Conservation (phyloP, 2,113 vertebrate genomes). For the Fregata magnificens region DNA sequence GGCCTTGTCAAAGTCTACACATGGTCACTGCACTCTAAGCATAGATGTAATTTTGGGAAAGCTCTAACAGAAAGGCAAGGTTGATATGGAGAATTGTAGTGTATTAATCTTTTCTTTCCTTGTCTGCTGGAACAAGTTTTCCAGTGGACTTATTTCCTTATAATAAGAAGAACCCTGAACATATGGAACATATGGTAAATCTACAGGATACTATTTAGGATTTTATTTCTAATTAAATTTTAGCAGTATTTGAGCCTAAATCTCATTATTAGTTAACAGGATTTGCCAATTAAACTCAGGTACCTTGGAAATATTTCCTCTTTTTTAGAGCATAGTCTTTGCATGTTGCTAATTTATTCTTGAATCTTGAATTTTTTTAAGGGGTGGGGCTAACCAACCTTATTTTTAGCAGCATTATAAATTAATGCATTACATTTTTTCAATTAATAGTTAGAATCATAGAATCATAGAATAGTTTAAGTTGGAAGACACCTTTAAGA, state of each 20-base stretch:
- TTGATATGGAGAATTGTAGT: neutral
- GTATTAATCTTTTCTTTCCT: neutral
- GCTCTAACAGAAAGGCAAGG: neutral
- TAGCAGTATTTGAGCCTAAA: neutral
- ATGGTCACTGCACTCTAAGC: neutral
- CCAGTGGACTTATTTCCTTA: neutral
- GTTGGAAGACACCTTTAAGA: no score
- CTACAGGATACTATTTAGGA: neutral
- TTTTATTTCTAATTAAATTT: slow-evolving; percentile 12
- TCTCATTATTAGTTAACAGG: slow-evolving; percentile 27
- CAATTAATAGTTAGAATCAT: slow-evolving; percentile 4
- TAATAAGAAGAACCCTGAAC: neutral
- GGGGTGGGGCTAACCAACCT: neutral
- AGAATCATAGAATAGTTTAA: no score
- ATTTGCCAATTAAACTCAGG: neutral
- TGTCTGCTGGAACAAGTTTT: neutral
- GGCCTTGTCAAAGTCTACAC: neutral
- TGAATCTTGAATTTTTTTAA: neutral
- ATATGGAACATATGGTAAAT: slow-evolving; percentile 7
- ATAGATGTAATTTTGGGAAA: neutral
- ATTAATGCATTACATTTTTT: slow-evolving; percentile 56
- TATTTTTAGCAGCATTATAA: slow-evolving; percentile 60
- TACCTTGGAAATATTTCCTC: neutral
- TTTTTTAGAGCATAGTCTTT: neutral
- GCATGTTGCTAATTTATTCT: neutral